A percentile compares a stretch with the other conserved stretches of the same genome.
Conservation (phyloP, 2,797 vertebrate genomes). For the Diplodus sargus region DNA sequence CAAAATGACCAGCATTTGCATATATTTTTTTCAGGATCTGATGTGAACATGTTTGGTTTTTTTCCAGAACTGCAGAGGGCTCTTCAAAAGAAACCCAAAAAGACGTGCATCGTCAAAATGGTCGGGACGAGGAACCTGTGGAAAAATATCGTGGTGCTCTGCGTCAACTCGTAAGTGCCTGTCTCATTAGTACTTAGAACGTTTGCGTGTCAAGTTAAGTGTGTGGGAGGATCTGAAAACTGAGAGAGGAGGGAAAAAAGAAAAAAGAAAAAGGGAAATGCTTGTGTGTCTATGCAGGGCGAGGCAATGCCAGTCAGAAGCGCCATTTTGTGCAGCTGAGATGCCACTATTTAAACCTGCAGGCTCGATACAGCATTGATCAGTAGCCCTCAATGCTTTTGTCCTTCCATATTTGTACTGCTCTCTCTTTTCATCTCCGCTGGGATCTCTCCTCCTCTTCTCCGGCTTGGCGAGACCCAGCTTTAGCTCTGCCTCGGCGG, state of each 20-base stretch:
- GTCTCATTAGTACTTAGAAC: background rate
- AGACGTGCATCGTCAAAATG: constrained; percentile 95
- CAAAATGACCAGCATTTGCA: background rate
- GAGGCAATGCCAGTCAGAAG: constrained; percentile 33
- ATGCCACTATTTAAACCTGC: constrained; percentile 50
- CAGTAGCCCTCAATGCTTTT: constrained; percentile 45
- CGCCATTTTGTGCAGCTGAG: constrained; percentile 57
- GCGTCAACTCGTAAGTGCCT: constrained; percentile 95
- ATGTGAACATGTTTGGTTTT: constrained; percentile 7
- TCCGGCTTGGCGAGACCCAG: constrained; percentile 29
- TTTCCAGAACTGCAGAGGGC: constrained; percentile 92
- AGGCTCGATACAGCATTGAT: constrained; percentile 65
- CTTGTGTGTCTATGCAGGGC: background rate
- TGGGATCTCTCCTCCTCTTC: constrained; percentile 43
- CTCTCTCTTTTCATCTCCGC: constrained; percentile 52
- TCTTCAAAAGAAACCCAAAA: constrained; percentile 90
- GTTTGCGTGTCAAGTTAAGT: background rate
- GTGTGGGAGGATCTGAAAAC: constrained; percentile 21
- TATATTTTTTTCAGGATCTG: background rate
- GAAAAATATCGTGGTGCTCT: constrained; percentile 98
- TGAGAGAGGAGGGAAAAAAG: background rate
- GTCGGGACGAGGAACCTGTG: constrained; percentile 96
- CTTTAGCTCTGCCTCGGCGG: constrained; percentile 52
- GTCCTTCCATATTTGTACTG: constrained; percentile 47
- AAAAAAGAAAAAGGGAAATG: background rate